Conservation (phyloP, 2,888 invertebrate species). For the Gymnosoma rotundatum region DNA sequence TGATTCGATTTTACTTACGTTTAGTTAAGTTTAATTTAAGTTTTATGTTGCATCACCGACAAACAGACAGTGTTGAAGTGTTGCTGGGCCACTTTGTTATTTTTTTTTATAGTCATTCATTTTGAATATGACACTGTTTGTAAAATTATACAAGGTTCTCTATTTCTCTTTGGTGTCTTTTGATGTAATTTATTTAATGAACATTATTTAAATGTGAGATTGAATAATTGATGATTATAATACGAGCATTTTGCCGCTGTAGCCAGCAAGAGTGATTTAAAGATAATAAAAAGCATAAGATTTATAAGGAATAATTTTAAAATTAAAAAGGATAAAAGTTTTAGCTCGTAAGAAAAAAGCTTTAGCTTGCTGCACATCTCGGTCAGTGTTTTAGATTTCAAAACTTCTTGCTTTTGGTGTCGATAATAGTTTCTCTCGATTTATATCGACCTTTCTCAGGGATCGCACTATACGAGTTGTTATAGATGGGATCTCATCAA, state of each 20-base stretch:
- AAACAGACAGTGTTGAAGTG: background rate
- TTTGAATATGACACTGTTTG: constrained; percentile 50
- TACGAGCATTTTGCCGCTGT: constrained; percentile 9
- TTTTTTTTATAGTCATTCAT: constrained; percentile 43
- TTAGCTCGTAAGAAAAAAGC: too few relatives aligned
- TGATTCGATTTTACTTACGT: constrained; percentile 48
- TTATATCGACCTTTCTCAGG: too few relatives aligned
- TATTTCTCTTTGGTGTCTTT: constrained; percentile 16
- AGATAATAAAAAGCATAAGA: background rate
- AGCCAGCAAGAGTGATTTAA: background rate
- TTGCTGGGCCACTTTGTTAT: constrained; percentile 28
- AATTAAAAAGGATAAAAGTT: background rate
- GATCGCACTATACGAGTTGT: too few relatives aligned
- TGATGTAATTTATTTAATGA: constrained; percentile 7
- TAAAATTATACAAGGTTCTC: constrained; percentile 58
- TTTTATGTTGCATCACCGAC: constrained; percentile 58
- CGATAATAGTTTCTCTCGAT: too few relatives aligned
- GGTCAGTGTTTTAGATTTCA: too few relatives aligned
- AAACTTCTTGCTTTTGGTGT: too few relatives aligned
- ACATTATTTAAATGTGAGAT: constrained; percentile 43
- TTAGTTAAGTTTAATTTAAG: constrained; percentile 65
- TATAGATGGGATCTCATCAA: too few relatives aligned
- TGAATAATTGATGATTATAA: constrained; percentile 37
- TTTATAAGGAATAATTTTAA: background rate
- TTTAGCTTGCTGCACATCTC: too few relatives aligned